Evolutionary conservation across 2,797 vertebrate species (phyloP).

Genomic region (Todus mexicanus): DNA sequence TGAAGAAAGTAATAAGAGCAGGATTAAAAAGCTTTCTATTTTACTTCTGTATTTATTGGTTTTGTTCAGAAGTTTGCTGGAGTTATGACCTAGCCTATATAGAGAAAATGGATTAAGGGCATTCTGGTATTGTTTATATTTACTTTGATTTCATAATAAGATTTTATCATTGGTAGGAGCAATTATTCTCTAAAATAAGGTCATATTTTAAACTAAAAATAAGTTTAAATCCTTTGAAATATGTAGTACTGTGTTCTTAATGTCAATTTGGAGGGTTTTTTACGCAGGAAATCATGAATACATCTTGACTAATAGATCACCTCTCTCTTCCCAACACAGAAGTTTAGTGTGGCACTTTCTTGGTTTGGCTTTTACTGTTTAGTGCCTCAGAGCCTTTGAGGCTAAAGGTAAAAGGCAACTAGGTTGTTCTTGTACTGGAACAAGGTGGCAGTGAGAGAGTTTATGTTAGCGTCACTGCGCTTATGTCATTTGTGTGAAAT

Average conservation of each 20-base stretch:
- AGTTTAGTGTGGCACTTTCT: not conserved
- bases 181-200: not conserved
- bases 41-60: constrained; percentile 8
- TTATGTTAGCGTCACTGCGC: not conserved
- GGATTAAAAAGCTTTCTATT: constrained; percentile 33
- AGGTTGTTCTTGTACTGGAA: not conserved
- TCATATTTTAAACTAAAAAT: not conserved
- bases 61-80: not conserved
- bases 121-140: not conserved
- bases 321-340: not conserved
- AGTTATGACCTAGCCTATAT: not conserved
- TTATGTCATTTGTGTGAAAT: not conserved
- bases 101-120: not conserved
- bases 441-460: not conserved
- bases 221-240: not conserved
- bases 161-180: not conserved
- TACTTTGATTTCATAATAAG: not conserved
- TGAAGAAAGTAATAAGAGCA: constrained; percentile 38
- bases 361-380: not conserved
- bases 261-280: not conserved
- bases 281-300: not conserved
- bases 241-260: not conserved
- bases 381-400: not conserved
- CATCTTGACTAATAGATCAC: not conserved
- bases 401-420: not conserved